phyloP scores from a whole-genome alignment of 2,113 vertebrate species.

The Dicaeum eximium region DNA sequence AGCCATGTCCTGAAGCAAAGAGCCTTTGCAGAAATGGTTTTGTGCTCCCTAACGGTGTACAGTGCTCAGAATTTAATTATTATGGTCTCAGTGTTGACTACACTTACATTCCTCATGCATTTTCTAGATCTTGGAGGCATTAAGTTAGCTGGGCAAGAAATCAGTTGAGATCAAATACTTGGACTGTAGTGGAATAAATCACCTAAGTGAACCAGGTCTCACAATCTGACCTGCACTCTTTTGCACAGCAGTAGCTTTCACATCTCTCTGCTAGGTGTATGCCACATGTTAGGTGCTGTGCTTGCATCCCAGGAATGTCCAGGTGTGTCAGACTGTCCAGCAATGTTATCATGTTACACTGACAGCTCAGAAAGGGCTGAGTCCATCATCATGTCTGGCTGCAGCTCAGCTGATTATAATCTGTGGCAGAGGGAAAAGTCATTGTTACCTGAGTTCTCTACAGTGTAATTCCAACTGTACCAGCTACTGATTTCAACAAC shows the following conservation, averaged over 20 bases:
- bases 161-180: not conserved
- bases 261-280: not conserved
- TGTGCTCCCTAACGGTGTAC: not conserved
- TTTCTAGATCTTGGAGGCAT: not conserved
- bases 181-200: not conserved
- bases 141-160: not conserved
- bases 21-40: not conserved
- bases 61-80: not conserved
- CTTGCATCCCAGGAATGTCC: not conserved
- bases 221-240: not conserved
- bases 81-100: not conserved
- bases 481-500: not conserved
- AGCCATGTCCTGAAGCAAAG: not conserved
- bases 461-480: not conserved
- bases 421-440: not conserved
- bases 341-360: not conserved
- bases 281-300: not conserved
- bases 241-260: not conserved
- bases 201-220: not conserved
- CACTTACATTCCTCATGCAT: not conserved
- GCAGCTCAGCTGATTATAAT: not conserved
- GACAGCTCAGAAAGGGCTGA: not conserved
- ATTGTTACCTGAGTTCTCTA: not conserved
- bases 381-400: not conserved
- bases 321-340: not conserved